A percentile compares a stretch with the other conserved stretches of the same genome.
Evolutionary conservation across 2,888 invertebrate genomes (phyloP).

Genomic region (Lymantria dispar): DNA sequence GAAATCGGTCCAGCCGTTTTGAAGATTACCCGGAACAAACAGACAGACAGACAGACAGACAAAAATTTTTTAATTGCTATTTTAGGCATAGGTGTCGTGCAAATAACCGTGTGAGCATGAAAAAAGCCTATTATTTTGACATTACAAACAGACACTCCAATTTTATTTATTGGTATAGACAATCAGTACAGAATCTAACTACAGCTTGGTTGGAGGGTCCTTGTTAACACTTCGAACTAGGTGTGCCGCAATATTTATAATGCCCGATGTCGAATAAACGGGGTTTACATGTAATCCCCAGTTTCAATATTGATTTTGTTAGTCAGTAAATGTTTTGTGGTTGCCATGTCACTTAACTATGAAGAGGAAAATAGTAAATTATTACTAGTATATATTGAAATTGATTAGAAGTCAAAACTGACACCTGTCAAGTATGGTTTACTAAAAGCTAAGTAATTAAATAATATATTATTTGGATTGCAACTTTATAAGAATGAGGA

Average conservation of each 20-base stretch:
- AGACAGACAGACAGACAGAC: too few species aligned
- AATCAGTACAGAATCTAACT: conserved; percentile 12
- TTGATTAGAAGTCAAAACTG: conserved; percentile 21
- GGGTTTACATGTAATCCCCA: neutral
- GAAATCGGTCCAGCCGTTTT: too few species aligned
- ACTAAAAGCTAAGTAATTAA: neutral
- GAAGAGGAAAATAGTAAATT: conserved; percentile 10
- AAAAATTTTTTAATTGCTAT: too few species aligned
- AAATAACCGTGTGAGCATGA: too few species aligned
- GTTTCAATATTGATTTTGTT: neutral
- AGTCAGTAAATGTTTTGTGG: conserved; percentile 7
- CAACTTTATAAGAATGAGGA: neutral
- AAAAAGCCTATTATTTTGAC: too few species aligned
- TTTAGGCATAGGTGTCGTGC: too few species aligned
- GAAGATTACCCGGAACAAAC: too few species aligned
- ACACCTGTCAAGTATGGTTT: conserved; percentile 16
- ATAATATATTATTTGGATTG: neutral
- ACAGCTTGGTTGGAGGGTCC: conserved; percentile 11
- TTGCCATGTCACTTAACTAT: conserved; percentile 7
- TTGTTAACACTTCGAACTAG: conserved; percentile 40
- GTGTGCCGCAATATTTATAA: conserved; percentile 23
- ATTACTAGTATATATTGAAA: conserved; percentile 12
- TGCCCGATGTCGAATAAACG: conserved; percentile 13
- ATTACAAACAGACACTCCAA: too few species aligned
- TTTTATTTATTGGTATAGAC: too few species aligned